These are phyloP conservation scores for Schrankia costaestrigalis DNA, from an alignment of 2,888 invertebrate genomes.

Conservation along the genomic window DNA sequence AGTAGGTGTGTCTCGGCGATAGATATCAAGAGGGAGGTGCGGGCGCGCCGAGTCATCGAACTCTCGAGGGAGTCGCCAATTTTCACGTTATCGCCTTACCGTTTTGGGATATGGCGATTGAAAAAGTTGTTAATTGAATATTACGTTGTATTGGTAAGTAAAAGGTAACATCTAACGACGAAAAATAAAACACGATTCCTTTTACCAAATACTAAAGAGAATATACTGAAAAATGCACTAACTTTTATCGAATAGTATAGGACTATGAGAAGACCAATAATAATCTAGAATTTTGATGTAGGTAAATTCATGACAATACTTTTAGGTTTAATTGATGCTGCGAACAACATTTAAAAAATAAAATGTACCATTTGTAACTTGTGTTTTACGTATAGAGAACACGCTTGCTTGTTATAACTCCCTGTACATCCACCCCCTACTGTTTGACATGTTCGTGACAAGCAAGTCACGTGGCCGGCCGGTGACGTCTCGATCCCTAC, in stretches of 20 bases:
- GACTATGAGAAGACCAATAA: too few relatives aligned
- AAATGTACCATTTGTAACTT: too few relatives aligned
- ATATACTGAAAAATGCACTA: too few relatives aligned
- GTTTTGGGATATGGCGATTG: slow-evolving; percentile 12
- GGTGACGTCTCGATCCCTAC: slow-evolving; percentile 15
- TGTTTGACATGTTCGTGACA: slow-evolving; percentile 36
- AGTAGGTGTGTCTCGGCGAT: slow-evolving; percentile 25
- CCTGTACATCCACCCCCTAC: slow-evolving; percentile 19
- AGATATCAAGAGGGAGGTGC: slow-evolving; percentile 7
- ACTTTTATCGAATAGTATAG: too few relatives aligned
- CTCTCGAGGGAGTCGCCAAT: slow-evolving; percentile 26
- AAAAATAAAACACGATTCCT: too few relatives aligned
- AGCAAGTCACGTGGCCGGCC: slow-evolving; percentile 43
- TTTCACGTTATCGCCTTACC: slow-evolving; percentile 15
- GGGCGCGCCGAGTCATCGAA: slow-evolving; percentile 46
- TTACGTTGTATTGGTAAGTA: slow-evolving; percentile 24
- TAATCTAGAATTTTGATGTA: too few relatives aligned
- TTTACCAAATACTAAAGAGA: too few relatives aligned
- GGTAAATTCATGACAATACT: too few relatives aligned
- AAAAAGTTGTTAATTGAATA: slow-evolving; percentile 20
- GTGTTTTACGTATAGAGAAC: slow-evolving; percentile 18
- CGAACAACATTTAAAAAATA: too few relatives aligned
- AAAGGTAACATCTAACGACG: too few relatives aligned
- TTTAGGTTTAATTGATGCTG: too few relatives aligned
- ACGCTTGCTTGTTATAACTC: slow-evolving; percentile 26